Base-by-base conservation (phyloP, 1,140 invertebrate species). In the Drosophila sproati region DNA sequence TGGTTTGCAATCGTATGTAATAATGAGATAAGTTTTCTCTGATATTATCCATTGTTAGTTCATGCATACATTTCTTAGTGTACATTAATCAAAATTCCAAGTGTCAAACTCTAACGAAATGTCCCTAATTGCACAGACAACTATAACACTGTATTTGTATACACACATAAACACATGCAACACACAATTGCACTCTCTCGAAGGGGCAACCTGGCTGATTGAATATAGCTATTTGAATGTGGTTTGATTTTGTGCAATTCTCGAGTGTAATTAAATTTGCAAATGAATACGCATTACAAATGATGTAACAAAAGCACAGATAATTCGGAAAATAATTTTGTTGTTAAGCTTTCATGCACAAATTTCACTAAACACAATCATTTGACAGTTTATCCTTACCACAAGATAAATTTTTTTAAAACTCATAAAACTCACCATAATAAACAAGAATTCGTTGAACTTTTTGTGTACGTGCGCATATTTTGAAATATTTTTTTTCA, bases 221-320 rank as follows among this genome's bases (percentile, higher is more conserved):
- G 69, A 87, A 87, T 88, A 82, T 82, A 87, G 76, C 76, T 73
- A 87, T 87, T 87, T 82, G 73, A 77, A 87, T 82, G 76, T 61
- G 82, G 83, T 82, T 79, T 87, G 79, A 82, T 87, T 82, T 79
- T 79, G 72, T 86, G 72, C 54, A 68, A 77, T 39, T 74, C 82
- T 85, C 82, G 67, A 76, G 79, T 79, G 82, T 87, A 85, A 81
- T 86, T 81, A 81, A 82, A 77, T 76, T 71, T 76, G 66, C 80
- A 79, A 76, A 73, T 73, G 64, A 74, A 74, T 62, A 61, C 39
- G 48, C 70, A 51, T 47, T 59, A 48, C 45, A 51, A 50, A 67
- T 57, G 60, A 10, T 50, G 6, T 63, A 48, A 39, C 66, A 70
- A 63, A 74, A 74, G 73, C 47, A 45, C 47, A 57, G 73, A 71